phyloP scores from a whole-genome alignment of 2,797 vertebrate species.

The Gouania willdenowi region DNA sequence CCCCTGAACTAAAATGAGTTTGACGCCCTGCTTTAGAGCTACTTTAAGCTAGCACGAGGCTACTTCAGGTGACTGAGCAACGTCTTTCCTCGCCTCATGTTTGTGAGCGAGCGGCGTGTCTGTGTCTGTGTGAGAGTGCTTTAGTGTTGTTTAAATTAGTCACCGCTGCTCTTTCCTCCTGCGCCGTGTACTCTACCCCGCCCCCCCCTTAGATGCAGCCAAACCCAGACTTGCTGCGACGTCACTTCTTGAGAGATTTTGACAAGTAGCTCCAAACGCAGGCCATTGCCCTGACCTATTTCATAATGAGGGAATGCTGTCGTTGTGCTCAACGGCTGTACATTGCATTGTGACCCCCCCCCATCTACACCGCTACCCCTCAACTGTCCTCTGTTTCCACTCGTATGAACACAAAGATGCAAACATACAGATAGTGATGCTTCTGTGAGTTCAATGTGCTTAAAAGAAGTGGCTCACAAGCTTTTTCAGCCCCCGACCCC shows the following conservation, averaged over 20 bases:
- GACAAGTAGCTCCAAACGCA: conserved; percentile 77
- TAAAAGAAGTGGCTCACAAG: too few relatives aligned
- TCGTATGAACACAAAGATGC: conserved; percentile 3
- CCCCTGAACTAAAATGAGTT: too few relatives aligned
- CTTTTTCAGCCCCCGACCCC: too few relatives aligned
- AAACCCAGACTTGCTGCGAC: conserved; percentile 54
- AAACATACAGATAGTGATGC: conserved; percentile 47
- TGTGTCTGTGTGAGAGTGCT: too few relatives aligned
- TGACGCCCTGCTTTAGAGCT: too few relatives aligned
- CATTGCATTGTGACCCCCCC: conserved; percentile 40
- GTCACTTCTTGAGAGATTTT: conserved; percentile 80
- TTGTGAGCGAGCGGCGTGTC: too few relatives aligned
- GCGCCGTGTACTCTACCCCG: conserved; percentile 21
- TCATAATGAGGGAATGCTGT: conserved; percentile 78
- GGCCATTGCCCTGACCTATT: conserved; percentile 83
- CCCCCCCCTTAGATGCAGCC: conserved; percentile 49
- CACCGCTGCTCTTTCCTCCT: not conserved
- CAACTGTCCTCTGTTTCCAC: conserved; percentile 48
- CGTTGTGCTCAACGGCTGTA: conserved; percentile 59
- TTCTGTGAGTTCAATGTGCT: conserved; percentile 52
- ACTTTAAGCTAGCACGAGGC: too few relatives aligned
- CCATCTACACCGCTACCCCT: not conserved
- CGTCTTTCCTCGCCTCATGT: too few relatives aligned
- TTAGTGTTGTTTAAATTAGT: not conserved
- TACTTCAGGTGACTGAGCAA: too few relatives aligned